phyloP scores from a whole-genome alignment of 2,888 invertebrate genomes.

The Apamea crenata region DNA sequence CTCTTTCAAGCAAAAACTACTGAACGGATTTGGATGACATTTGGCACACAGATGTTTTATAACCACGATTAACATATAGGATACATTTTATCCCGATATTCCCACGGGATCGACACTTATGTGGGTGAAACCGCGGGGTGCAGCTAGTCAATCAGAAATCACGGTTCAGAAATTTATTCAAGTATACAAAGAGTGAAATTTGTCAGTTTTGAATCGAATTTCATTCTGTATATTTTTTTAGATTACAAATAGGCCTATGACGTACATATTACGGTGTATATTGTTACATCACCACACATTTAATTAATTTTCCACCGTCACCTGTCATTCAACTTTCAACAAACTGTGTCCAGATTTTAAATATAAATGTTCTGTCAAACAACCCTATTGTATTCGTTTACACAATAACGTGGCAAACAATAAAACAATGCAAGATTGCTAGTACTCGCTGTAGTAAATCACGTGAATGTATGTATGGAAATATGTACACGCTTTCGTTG shows the following conservation, averaged over 20 bases:
- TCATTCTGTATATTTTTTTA: neutral
- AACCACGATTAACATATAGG: too few relatives aligned
- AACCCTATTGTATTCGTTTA: constrained; percentile 59
- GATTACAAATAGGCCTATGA: neutral
- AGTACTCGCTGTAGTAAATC: constrained; percentile 69
- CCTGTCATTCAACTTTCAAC: neutral
- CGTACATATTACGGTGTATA: neutral
- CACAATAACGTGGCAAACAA: constrained; percentile 64
- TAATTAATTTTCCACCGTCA: neutral
- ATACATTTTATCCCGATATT: too few relatives aligned
- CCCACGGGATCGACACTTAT: too few relatives aligned
- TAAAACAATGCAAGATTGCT: constrained; percentile 73
- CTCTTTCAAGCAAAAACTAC: too few relatives aligned
- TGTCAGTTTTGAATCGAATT: neutral
- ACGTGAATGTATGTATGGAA: constrained; percentile 69
- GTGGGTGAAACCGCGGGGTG: too few relatives aligned
- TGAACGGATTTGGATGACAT: too few relatives aligned
- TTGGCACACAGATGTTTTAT: too few relatives aligned
- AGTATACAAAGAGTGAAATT: neutral
- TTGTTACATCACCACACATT: neutral
- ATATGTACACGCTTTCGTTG: constrained; percentile 20
- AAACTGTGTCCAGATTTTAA: neutral
- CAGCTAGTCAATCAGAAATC: neutral
- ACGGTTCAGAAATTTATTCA: neutral
- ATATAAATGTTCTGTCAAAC: constrained; percentile 4